A percentile compares a stretch with the other conserved stretches of the same genome.
These are phyloP conservation scores for Hyperopisus bebe DNA, from an alignment of 2,113 vertebrate species.

Conservation along the genomic window DNA sequence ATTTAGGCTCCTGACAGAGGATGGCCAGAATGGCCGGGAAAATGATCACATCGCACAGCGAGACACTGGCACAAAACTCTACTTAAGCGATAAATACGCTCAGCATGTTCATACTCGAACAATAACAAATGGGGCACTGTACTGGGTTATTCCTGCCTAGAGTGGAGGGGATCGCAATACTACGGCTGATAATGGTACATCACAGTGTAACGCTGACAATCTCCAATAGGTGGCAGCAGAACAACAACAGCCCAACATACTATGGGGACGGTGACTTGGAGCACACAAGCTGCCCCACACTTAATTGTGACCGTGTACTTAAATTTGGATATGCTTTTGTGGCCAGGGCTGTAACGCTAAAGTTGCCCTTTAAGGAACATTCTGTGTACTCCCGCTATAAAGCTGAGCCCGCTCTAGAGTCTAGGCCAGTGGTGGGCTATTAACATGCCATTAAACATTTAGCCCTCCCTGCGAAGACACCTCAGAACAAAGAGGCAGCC, in stretches of 20 bases:
- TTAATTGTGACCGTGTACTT: not conserved
- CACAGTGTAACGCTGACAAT: not conserved
- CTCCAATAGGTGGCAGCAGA: conserved; percentile 21
- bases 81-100: not conserved
- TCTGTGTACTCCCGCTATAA: not conserved
- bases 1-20: not conserved
- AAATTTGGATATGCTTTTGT: not conserved
- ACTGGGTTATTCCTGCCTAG: not conserved
- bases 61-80: not conserved
- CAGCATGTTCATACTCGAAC: not conserved
- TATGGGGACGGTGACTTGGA: not conserved
- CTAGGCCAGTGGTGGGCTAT: not conserved
- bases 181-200: not conserved
- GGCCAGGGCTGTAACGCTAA: not conserved
- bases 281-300: not conserved
- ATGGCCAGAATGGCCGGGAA: not conserved
- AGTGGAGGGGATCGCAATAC: not conserved
- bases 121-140: conserved; percentile 1
- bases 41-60: not conserved
- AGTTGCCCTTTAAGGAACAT: not conserved
- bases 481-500: not conserved
- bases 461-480: not conserved
- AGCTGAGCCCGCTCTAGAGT: not conserved
- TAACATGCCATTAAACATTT: conserved; percentile 1
- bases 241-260: not conserved